These are phyloP conservation scores for Cinara cedri DNA, from an alignment of 2,888 invertebrate species.

Conservation along the genomic window DNA sequence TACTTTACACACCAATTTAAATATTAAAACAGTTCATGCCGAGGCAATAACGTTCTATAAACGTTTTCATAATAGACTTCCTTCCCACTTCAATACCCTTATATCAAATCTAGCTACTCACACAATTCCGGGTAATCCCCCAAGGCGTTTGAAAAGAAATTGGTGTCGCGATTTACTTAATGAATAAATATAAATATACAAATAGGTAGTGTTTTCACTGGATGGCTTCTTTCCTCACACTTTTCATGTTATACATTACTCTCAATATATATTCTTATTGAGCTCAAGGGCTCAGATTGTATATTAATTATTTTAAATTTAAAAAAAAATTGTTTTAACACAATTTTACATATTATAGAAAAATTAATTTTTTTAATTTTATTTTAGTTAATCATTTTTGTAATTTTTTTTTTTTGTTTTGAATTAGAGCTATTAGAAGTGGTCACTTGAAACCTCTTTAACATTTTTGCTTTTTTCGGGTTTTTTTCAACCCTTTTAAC, in stretches of 20 bases:
- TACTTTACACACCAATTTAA: not conserved
- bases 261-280: not conserved
- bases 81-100: not conserved
- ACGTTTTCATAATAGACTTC: conserved; percentile 10
- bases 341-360: too few relatives aligned
- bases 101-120: conserved; percentile 8
- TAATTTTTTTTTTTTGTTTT: too few relatives aligned
- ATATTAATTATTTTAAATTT: not conserved
- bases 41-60: not conserved
- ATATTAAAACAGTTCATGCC: not conserved
- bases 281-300: not conserved
- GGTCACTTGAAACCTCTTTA: too few relatives aligned
- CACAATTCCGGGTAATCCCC: not conserved
- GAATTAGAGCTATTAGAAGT: too few relatives aligned
- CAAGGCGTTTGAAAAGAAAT: conserved; percentile 5
- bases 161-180: conserved; percentile 17
- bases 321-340: too few relatives aligned
- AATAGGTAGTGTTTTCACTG: not conserved
- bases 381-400: too few relatives aligned
- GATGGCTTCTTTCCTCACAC: not conserved
- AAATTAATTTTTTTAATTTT: too few relatives aligned
- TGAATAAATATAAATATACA: conserved; percentile 1
- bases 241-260: not conserved
- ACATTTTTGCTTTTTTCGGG: too few relatives aligned
- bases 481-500: too few relatives aligned